Base-by-base conservation (phyloP, 2,888 invertebrate genomes). In the Dermolepida albohirtum region DNA sequence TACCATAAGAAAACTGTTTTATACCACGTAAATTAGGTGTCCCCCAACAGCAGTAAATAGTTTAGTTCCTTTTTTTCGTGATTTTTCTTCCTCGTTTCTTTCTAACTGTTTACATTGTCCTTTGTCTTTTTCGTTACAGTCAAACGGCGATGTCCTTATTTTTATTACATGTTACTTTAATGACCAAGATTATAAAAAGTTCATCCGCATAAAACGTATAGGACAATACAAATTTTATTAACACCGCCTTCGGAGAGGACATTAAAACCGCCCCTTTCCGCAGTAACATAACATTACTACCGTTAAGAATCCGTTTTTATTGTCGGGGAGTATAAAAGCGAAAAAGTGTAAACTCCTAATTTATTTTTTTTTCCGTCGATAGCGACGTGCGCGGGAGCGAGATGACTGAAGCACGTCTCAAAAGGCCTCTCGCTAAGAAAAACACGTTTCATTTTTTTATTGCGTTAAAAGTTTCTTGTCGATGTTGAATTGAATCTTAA, bases 161-260 rank as follows among this genome's bases (percentile, higher is more conserved):
- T 49, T 49, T 49, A 49, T 11, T 49, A 49, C 49, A 22, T 49
- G 49, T 49, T 49, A 49, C 17, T 49, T 49, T 49, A 49, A 49
- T 49, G 49, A 22, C 17, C 11, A 17, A n/a, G 17, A 22, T 49
- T 49, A 49, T 49, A 49, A 49, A 49, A 49, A 49, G 14, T 49
- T 49, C 49, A 10, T 11, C 17, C 17, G 17, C 8, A 22, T 22
- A 49, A 49, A 49, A 49, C 10, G 49, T 11, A 16, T 49, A 49
- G 49, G 22, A 49, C 49, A 49, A 17, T 17, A 22, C 49, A 22
- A 22, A 49, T 49, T 49, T 49, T 49, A 49, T 49, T 49, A 49
- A 22, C 49, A 17, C 49, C 49, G 34, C 34, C 34, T 10, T 34
- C 22, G 12, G 14, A 49, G 5, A 11, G 49, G 22, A 16, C 49